Evolutionary conservation across 92 coral and sea anemone genomes (phyloP).

Genomic region (Paragorgia papillata): DNA sequence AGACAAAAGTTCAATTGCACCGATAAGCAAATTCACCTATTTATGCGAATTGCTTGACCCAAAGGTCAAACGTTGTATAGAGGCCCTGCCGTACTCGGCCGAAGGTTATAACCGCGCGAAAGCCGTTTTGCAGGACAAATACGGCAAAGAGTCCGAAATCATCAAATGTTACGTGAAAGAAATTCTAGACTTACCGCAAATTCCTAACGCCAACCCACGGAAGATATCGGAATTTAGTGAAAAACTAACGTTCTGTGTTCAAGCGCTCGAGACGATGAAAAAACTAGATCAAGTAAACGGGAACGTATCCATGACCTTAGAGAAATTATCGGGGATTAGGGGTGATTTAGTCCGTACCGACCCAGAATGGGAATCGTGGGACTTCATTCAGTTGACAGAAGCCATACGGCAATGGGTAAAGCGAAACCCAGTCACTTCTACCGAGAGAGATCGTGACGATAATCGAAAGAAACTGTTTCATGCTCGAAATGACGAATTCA

Average conservation of each 20-base stretch:
- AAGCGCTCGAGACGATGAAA: neutral
- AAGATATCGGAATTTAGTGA: neutral
- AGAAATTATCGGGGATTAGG: slow-evolving; percentile 41
- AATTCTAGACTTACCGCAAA: neutral
- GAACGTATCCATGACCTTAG: slow-evolving; percentile 39
- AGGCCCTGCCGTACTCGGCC: too few species aligned
- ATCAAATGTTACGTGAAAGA: neutral
- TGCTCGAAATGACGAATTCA: neutral
- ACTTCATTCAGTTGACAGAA: neutral
- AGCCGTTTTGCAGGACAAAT: too few species aligned
- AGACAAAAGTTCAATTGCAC: too few species aligned
- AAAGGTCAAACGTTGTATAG: too few species aligned
- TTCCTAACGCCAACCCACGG: neutral
- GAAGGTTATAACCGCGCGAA: too few species aligned
- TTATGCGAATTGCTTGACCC: too few species aligned
- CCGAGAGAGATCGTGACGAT: neutral
- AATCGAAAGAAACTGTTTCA: neutral
- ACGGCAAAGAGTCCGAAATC: neutral
- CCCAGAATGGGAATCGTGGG: slow-evolving; percentile 25
- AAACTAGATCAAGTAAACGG: slow-evolving; percentile 26
- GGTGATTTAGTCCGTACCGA: slow-evolving; percentile 52
- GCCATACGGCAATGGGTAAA: neutral
- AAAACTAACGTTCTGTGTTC: slow-evolving; percentile 2
- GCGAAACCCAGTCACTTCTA: neutral
- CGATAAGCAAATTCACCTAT: too few species aligned